Base-by-base conservation (phyloP, 2,888 invertebrate genomes). In the Drosophila hawaiiensis region DNA sequence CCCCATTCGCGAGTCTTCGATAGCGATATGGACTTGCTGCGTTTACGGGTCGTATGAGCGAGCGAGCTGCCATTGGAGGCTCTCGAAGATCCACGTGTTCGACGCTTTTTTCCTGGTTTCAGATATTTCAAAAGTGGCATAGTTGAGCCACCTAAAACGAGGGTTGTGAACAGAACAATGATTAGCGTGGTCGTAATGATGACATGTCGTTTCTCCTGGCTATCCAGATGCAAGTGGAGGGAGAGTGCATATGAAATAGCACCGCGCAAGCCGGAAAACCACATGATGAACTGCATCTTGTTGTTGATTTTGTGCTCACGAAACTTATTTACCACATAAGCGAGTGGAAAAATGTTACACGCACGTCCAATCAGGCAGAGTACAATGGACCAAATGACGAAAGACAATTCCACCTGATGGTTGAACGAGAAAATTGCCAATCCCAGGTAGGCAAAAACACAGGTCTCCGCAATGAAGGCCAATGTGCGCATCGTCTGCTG, bases 221-320 rank as follows among this genome's bases (percentile, higher is more conserved):
- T 93, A 60, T 97, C 97, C 88, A 99, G 96, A 83, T 98, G 97
- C 91, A 99, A 95, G 94, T 99, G 99, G 63, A 99, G 95, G 0
- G 99, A 98, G 28, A 99, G 94, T 2, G 99, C 99, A 94, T 99
- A 99, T 0, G 99, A 99, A 92, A 99, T 99, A 12, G 99, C 99
- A 43, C 99, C 99, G 67, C 99, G 95, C 76, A 99, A 94, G 54
- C 99, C 97, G 93, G 98, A 98, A 93, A 99, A 99, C 99, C 99
- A 99, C 99, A 99, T 99, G 72, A 99, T 98, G 91, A 99, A 99
- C 96, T 99, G 99, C 98, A 98, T 99, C 94, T 98, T 98, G 92
- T 96, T 97, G 1, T 99, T 99, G 69, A 99, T 99, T 94, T 98
- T 98, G 94, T 99, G 99, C 92, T 99, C 98, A 22, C 99, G 95